Evolutionary conservation across 2,113 vertebrate genomes (phyloP), one percentile per base, ranked within the genome.

Genomic region (Oreocharis arfaki): DNA sequence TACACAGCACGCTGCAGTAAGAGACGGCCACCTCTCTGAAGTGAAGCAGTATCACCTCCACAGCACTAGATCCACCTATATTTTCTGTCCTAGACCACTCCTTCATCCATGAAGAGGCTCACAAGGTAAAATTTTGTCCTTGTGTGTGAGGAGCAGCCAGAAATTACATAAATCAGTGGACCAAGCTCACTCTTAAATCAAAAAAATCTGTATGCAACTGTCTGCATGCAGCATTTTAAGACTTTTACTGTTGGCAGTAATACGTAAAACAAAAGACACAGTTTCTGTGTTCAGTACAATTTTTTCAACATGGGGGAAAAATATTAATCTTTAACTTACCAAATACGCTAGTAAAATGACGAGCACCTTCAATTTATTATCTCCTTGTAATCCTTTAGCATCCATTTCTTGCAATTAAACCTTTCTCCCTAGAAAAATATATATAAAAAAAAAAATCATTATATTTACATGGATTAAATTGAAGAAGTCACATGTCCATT

Each of bases 291-390:
- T 17, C 33, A 64, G 55, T 7, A 42, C 7, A 42, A 10, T 42
- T 86, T 70, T 73, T 49, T 59, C 59, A 49, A 80, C 11, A 21
- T 15, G 26, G 21, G 49, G 50, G 6, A 9, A 35, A 76, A 68
- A 10, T 26, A 49, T 5, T 21, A 37, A 47, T 49, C 19, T 61
- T 80, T 53, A 91, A 98, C 97, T 98, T 97, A 98, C 98, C 97
- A 97, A 86, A 93, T 61, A 97, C 26, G 75, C 61, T 15, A 98
- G 82, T 10, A 98, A 59, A 87, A 98, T 75, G 15, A 94, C 3
- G 10, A 97, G 9, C 24, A 94, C 81, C 71, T 97, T 94, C 61
- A 97, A 9, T 35, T 76, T 97, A 91, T 94, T 81, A 73, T 94
- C 89, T 79, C 76, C 75, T 55, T 78, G 92, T 18, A 85, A 93